Conservation (phyloP, 1,140 invertebrate genomes). For the Anastrepha obliqua region DNA sequence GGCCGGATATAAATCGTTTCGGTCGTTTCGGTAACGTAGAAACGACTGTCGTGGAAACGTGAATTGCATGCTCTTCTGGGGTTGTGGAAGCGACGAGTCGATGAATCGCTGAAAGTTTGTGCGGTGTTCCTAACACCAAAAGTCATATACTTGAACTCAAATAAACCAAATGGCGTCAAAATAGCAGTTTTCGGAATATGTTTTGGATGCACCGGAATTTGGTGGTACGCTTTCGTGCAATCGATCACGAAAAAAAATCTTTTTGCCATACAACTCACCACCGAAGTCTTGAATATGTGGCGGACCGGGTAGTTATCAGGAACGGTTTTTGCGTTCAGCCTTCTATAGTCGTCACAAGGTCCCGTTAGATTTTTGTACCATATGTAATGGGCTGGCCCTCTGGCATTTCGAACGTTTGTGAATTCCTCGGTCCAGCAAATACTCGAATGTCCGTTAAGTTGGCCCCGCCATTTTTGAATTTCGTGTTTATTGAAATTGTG, state of each 20-base stretch:
- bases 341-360: not conserved
- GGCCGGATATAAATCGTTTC: no score
- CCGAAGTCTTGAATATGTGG: not conserved
- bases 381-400: not conserved
- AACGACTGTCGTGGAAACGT: no score
- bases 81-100: not conserved
- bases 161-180: constrained; percentile 33
- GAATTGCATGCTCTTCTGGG: constrained; percentile 63
- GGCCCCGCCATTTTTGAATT: no score
- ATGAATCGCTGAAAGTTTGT: not conserved
- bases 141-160: constrained; percentile 35
- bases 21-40: no score
- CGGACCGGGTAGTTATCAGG: not conserved
- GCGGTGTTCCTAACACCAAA: constrained; percentile 42
- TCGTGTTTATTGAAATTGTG: no score
- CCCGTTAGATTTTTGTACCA: not conserved
- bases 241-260: not conserved
- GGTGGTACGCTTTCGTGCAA: constrained; percentile 28
- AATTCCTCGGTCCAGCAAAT: no score
- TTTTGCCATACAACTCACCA: not conserved
- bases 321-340: not conserved
- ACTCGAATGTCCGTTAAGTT: no score
- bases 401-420: constrained; percentile 48
- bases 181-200: constrained; percentile 32
- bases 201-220: not conserved